A percentile compares a stretch with the other conserved stretches of the same genome.
Evolutionary conservation across 1,140 invertebrate species (phyloP).

Genomic region (Penaeus indicus): DNA sequence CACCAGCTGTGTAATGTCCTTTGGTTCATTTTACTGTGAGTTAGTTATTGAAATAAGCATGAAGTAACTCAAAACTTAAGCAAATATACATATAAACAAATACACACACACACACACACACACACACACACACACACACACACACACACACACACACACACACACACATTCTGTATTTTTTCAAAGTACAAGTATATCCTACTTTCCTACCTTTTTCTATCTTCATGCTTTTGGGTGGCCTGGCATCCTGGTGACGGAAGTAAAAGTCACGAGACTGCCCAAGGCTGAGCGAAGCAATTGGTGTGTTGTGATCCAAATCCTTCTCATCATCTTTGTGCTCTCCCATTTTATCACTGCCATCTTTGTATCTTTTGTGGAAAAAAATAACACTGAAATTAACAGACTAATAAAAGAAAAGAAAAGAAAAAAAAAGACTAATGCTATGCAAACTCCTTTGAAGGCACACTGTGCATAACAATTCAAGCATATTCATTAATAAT

Average conservation of each 20-base stretch:
- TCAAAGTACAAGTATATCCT: too few species aligned
- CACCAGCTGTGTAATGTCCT: too few species aligned
- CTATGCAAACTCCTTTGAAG: neutral
- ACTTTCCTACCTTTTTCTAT: constrained; percentile 48
- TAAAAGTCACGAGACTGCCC: constrained; percentile 79
- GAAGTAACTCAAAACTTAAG: too few species aligned
- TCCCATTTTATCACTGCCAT: constrained; percentile 80
- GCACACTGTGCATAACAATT: too few species aligned
- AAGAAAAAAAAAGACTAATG: neutral
- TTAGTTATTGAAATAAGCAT: too few species aligned
- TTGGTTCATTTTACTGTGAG: too few species aligned
- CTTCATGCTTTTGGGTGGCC: constrained; percentile 43
- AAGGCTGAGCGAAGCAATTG: constrained; percentile 80
- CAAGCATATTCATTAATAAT: too few species aligned
- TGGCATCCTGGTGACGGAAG: constrained; percentile 76
- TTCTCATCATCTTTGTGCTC: constrained; percentile 81
- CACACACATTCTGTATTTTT: too few species aligned
- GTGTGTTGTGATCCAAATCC: constrained; percentile 75
- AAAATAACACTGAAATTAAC: neutral
- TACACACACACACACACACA: too few species aligned
- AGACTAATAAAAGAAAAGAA: neutral
- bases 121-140: too few species aligned
- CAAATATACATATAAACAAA: too few species aligned
- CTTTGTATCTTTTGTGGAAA: constrained; percentile 75
- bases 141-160: too few species aligned